A percentile compares a stretch with the other conserved stretches of the same genome.
Evolutionary conservation across 2,888 invertebrate genomes (phyloP).

Genomic region (Dastarcus helophoroides): DNA sequence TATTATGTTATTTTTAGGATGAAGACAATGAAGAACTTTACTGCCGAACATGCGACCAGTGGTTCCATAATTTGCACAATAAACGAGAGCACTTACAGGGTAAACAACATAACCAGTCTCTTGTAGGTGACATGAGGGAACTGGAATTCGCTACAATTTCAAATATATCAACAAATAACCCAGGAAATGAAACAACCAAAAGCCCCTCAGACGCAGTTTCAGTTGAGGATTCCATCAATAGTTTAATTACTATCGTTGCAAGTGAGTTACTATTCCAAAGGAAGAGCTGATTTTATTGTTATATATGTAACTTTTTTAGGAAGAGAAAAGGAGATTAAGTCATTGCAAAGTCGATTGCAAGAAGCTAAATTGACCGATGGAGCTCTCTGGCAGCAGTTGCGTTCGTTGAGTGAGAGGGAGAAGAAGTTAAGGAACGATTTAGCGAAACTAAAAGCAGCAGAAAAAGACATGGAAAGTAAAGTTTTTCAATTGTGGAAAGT

Average conservation of each 20-base stretch:
- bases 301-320: conserved; percentile 24
- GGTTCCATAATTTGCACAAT: conserved; percentile 47
- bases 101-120: conserved; percentile 41
- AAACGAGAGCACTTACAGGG: conserved; percentile 48
- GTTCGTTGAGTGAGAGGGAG: conserved; percentile 29
- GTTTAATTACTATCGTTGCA: conserved; percentile 27
- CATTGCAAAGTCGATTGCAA: conserved; percentile 26
- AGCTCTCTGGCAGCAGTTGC: conserved; percentile 28
- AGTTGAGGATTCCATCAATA: conserved; percentile 31
- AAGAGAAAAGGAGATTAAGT: conserved; percentile 34
- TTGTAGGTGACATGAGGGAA: conserved; percentile 36
- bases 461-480: conserved; percentile 28
- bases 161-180: conserved; percentile 5
- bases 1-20: conserved; percentile 35
- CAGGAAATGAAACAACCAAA: conserved; percentile 10
- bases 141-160: conserved; percentile 17
- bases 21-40: conserved; percentile 45
- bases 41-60: conserved; percentile 46
- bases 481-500: conserved; percentile 34
- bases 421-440: conserved; percentile 29
- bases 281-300: conserved; percentile 1
- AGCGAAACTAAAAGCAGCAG: conserved; percentile 24
- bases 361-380: conserved; percentile 27
- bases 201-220: conserved; percentile 13
- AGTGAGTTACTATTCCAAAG: conserved; percentile 32